A percentile compares a stretch with the other conserved stretches of the same genome.
phyloP scores from a whole-genome alignment of 2,113 vertebrate genomes.

The Podarcis raffonei region DNA sequence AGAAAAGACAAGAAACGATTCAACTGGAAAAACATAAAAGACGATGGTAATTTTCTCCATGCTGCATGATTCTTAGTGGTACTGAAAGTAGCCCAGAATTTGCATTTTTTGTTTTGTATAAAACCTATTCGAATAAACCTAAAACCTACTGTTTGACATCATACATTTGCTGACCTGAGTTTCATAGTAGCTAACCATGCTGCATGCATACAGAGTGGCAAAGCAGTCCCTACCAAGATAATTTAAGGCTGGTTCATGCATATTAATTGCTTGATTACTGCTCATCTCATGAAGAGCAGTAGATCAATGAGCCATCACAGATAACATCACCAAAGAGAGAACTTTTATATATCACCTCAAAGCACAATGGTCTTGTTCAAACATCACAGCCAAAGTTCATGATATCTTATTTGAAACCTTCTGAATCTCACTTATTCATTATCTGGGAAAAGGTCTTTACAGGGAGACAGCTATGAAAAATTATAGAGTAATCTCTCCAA shows the following conservation, averaged over 20 bases:
- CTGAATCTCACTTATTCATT: not conserved
- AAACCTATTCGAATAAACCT: not conserved
- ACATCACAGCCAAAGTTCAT: not conserved
- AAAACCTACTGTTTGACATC: not conserved
- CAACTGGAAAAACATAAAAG: slow-evolving; percentile 71
- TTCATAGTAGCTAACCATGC: not conserved
- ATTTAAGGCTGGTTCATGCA: not conserved
- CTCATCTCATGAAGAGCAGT: not conserved
- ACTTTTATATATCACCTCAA: not conserved
- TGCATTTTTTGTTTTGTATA: not conserved
- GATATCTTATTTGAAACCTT: not conserved
- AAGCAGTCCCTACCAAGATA: not conserved
- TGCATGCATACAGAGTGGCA: not conserved
- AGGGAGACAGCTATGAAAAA: not conserved
- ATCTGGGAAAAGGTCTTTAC: not conserved
- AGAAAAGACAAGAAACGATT: slow-evolving; percentile 67
- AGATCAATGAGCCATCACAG: not conserved
- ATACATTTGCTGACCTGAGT: not conserved
- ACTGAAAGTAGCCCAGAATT: not conserved
- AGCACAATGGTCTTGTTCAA: not conserved
- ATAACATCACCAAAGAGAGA: not conserved
- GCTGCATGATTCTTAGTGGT: not conserved
- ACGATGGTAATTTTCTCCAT: slow-evolving; percentile 62
- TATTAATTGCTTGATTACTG: not conserved
- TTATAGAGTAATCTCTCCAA: not conserved